Percentiles rank a stretch among this genome's conserved stretches.
Conservation (phyloP, 1,140 invertebrate genomes). For the Phenacoccus solenopsis region DNA sequence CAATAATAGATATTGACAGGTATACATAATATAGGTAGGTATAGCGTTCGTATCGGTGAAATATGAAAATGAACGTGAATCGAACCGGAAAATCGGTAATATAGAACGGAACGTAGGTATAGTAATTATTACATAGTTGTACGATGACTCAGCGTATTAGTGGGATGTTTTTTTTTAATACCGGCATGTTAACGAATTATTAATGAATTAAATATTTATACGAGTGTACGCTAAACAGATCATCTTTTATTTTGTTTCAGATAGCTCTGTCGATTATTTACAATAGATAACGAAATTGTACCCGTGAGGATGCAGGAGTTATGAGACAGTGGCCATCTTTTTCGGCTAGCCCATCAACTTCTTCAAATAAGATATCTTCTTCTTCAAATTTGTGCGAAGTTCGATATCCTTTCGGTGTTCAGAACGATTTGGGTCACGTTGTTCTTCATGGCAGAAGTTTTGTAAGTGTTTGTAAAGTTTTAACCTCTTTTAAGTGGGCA, state of each 20-base stretch:
- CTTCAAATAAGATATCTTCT: slow-evolving; percentile 1
- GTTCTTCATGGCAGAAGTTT: slow-evolving; percentile 24
- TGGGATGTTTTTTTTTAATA: too few species aligned
- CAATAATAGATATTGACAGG: not conserved
- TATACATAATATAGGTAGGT: not conserved
- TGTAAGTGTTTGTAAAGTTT: too few species aligned
- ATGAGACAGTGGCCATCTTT: slow-evolving; percentile 13
- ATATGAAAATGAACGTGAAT: not conserved
- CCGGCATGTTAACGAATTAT: too few species aligned
- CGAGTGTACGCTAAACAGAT: not conserved
- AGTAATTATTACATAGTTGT: not conserved
- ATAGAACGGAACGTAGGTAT: not conserved
- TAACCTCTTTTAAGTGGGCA: too few species aligned
- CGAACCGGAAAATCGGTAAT: too few species aligned
- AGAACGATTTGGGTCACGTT: slow-evolving; percentile 35
- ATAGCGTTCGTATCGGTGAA: not conserved
- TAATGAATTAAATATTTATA: too few species aligned
- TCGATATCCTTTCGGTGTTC: slow-evolving; percentile 34
- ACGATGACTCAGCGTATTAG: too few species aligned
- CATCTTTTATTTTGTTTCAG: not conserved
- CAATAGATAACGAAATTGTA: slow-evolving; percentile 8
- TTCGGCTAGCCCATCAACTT: slow-evolving; percentile 11
- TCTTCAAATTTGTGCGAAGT: slow-evolving; percentile 24
- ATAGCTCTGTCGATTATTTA: not conserved
- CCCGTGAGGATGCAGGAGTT: slow-evolving; percentile 15